These are phyloP conservation scores for Eumeta japonica DNA, from an alignment of 1,140 invertebrate genomes.

Conservation along the genomic window DNA sequence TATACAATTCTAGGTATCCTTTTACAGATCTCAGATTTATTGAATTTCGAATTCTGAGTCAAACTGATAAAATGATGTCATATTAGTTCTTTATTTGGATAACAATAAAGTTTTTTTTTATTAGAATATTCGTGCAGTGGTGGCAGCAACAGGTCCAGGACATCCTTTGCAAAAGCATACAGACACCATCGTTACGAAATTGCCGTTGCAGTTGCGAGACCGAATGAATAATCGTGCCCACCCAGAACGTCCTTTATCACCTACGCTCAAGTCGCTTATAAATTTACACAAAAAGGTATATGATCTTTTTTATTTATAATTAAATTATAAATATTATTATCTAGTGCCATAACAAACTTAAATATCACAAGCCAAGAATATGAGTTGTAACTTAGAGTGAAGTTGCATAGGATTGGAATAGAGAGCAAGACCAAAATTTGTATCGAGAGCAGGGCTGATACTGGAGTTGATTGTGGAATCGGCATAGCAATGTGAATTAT, in stretches of 20 bases:
- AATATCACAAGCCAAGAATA: neutral
- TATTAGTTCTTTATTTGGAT: too few species aligned
- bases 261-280: constrained; percentile 79
- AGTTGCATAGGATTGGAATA: too few species aligned
- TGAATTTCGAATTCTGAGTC: too few species aligned
- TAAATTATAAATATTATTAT: neutral
- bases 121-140: constrained; percentile 72
- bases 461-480: too few species aligned
- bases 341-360: too few species aligned
- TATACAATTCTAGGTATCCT: too few species aligned
- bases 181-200: constrained; percentile 87
- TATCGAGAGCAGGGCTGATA: too few species aligned
- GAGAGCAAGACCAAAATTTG: too few species aligned
- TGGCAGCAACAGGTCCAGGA: constrained; percentile 64
- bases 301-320: constrained; percentile 5
- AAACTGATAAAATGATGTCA: too few species aligned
- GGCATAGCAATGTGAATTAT: too few species aligned
- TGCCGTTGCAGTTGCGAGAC: constrained; percentile 74
- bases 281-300: constrained; percentile 66
- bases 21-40: too few species aligned
- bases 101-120: too few species aligned
- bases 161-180: constrained; percentile 70
- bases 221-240: constrained; percentile 65
- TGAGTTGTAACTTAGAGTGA: constrained; percentile 2
- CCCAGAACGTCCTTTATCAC: constrained; percentile 68